Evolutionary conservation across 2,888 invertebrate species (phyloP), one percentile per base, ranked within the genome.

Genomic region (Phyllotreta striolata): DNA sequence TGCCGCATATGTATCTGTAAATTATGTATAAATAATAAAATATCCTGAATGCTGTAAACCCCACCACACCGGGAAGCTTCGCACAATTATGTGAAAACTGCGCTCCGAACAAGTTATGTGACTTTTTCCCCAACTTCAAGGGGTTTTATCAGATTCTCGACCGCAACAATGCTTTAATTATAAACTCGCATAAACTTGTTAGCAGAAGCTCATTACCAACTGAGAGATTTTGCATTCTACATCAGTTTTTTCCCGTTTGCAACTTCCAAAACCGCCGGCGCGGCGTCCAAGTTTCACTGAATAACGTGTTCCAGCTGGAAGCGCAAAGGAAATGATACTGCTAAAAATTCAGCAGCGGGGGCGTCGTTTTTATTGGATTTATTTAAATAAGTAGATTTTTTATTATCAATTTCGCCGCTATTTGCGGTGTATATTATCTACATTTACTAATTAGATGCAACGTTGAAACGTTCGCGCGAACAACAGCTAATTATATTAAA

Each of bases 401-500:
- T n/a, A n/a, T n/a, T n/a, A n/a, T n/a, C n/a, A n/a, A n/a, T n/a
- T n/a, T n/a, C n/a, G n/a, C n/a, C n/a, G n/a, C n/a, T n/a, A n/a
- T n/a, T n/a, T n/a, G n/a, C n/a, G n/a, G n/a, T n/a, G n/a, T n/a
- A n/a, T n/a, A n/a, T n/a, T n/a, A n/a, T n/a, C n/a, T n/a, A n/a
- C n/a, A n/a, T n/a, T n/a, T n/a, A n/a, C 24, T 24, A 24, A 24
- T 24, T 24, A 3, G 24, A 24, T 24, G 24, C 24, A 24, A 24
- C 24, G 1, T 24, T 24, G 39, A 54, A 10, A 12, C 39, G 39
- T 35, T 40, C 13, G 38, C 40, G 39, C 41, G 47, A 38, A 47
- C 37, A 4, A 39, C 51, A 43, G 10, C 56, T 62, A 55, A 56
- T 62, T 62, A 56, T 51, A 24, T 62, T 51, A 46, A 62, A 56